Percentiles rank a stretch among this genome's conserved stretches.
phyloP scores from a whole-genome alignment of 1,140 invertebrate genomes.

The Cepaea nemoralis region DNA sequence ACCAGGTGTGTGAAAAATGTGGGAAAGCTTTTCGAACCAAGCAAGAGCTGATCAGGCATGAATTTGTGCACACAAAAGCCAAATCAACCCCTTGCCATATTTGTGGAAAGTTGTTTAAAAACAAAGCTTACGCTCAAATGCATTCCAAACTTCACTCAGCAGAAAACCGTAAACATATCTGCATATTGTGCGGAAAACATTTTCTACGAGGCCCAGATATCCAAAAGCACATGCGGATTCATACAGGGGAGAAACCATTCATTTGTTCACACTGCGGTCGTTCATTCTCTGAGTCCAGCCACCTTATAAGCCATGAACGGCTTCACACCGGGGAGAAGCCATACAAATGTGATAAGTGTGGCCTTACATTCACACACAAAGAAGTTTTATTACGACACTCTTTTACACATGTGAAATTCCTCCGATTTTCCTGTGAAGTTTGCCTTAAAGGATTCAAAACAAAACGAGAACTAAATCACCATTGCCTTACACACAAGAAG shows the following conservation, averaged over 20 bases:
- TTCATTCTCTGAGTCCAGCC: not conserved
- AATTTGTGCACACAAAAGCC: not conserved
- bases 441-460: not conserved
- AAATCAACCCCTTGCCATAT: not conserved
- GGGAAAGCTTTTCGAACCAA: not conserved
- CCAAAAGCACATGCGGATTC: not conserved
- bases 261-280: not conserved
- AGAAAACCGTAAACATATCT: not conserved
- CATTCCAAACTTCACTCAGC: constrained; percentile 2
- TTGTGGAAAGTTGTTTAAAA: not conserved
- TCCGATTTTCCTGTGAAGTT: not conserved
- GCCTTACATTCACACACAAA: not conserved
- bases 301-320: not conserved
- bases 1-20: not conserved
- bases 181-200: not conserved
- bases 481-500: not conserved
- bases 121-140: constrained; percentile 8
- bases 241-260: constrained; percentile 15
- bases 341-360: constrained; percentile 12
- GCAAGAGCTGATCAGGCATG: not conserved
- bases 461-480: not conserved
- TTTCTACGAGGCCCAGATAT: constrained; percentile 9
- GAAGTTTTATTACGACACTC: not conserved
- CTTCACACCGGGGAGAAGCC: constrained; percentile 19
- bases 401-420: not conserved